Conservation (phyloP, 2,113 vertebrate genomes). For the Orthochromis malagaraziensis region DNA sequence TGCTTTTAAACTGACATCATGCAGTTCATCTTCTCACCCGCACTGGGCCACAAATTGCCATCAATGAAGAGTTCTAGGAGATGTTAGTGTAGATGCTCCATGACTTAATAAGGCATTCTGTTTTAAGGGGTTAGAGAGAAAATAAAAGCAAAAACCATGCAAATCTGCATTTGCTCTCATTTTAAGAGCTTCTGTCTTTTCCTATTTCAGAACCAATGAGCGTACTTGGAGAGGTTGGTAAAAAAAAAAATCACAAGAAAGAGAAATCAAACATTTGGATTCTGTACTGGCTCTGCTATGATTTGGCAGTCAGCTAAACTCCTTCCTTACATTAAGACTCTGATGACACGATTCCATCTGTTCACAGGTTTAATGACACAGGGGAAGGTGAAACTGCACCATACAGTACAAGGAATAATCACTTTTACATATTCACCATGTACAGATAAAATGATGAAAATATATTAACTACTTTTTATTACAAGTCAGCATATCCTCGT, state of each 20-base stretch:
- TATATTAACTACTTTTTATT: neutral
- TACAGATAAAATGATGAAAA: neutral
- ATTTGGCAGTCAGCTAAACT: neutral
- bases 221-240: neutral
- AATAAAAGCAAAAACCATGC: neutral
- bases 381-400: neutral
- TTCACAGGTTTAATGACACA: neutral
- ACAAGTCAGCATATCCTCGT: neutral
- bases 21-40: accelerated
- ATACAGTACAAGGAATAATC: neutral
- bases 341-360: neutral
- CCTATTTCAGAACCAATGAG: neutral
- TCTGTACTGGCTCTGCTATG: neutral
- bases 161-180: neutral
- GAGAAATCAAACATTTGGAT: neutral
- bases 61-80: neutral
- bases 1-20: neutral
- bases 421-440: neutral
- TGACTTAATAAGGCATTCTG: neutral
- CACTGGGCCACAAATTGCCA: neutral
- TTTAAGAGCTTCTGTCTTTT: neutral
- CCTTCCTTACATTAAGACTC: neutral
- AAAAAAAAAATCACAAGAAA: neutral
- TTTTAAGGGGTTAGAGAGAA: neutral
- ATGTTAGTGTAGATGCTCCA: neutral